Conservation (phyloP, 2,113 vertebrate genomes). For the Okapia johnstoni region DNA sequence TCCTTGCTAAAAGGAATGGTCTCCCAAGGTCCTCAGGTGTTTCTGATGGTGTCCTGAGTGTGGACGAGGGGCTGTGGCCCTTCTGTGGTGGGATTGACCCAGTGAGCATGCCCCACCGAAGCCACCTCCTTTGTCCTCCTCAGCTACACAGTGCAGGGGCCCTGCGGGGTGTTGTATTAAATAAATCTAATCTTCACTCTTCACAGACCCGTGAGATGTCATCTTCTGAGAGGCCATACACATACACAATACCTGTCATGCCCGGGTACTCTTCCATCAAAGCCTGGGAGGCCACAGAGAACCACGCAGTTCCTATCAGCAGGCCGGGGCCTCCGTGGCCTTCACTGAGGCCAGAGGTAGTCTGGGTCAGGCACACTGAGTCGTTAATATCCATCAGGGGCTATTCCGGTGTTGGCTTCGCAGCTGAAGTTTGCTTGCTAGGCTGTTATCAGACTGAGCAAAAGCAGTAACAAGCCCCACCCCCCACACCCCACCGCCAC, state of each 20-base stretch:
- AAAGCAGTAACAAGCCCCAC: neutral
- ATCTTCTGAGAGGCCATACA: neutral
- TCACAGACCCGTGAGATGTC: conserved; percentile 44
- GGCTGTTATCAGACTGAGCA: neutral
- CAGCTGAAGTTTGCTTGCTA: neutral
- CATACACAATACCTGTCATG: neutral
- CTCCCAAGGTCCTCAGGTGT: conserved; percentile 45
- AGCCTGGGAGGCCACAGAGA: neutral
- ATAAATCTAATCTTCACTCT: conserved; percentile 79
- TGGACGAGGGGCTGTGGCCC: neutral
- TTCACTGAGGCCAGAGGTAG: neutral
- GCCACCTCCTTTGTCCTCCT: neutral
- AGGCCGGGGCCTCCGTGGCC: neutral
- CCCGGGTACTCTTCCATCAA: neutral
- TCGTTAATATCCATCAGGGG: neutral
- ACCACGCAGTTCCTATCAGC: neutral
- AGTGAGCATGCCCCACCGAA: neutral
- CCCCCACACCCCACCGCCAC: neutral
- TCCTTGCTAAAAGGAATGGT: conserved; percentile 72
- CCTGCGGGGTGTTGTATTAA: conserved; percentile 75
- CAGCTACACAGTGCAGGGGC: conserved; percentile 34
- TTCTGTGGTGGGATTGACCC: conserved; percentile 25
- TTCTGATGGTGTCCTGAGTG: conserved; percentile 15
- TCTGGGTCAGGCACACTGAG: neutral
- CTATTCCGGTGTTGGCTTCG: neutral